Evolutionary conservation across 2,113 vertebrate genomes (phyloP), one percentile per base, ranked within the genome.

Genomic region (Caretta caretta): DNA sequence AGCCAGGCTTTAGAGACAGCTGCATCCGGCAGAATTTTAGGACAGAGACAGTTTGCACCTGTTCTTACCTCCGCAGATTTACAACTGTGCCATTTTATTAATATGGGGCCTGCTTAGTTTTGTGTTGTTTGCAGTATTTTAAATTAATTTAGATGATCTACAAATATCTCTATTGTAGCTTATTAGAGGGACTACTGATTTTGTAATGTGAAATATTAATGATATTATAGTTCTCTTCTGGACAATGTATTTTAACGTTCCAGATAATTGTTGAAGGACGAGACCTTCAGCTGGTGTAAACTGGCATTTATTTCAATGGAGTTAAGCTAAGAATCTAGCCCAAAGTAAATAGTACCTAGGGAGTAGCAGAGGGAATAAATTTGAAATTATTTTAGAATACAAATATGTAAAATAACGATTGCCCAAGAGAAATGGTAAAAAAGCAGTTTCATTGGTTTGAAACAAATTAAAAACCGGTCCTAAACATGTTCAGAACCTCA

Each of bases 281-380:
- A 48, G 19, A 59, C 83, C 56, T 87, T 90, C 75, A 78, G 53
- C 38, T 50, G 29, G 38, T 83, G 22, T 87, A 51, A 78, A 65
- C 56, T 0, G 0, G 16, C 7, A 57, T 87, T 91, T 86, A 85
- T 65, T 56, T 29, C n/a, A 4, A 1, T 27, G 87, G 14, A 89
- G 42, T 11, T 82, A 84, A 92, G 29, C 2, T 14, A 31, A 17
- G 49, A 59, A 57, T 62, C 72, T 88, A 49, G 79, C 56, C 85
- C 56, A 35, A 92, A 56, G 59, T 35, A 80, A 46, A 13, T 7
- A 13, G 8, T 48, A 38, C 24, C n/a, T 90, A 48, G 80, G 3
- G 48, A 78, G 38, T 56, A 42, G 11, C 62, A 78, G n/a, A 22
- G 6, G 59, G 83, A 49, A 59, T 29, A 2, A 0, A 0, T 86